These are phyloP conservation scores for Caenorhabditis sinica DNA, from an alignment of 2,888 invertebrate genomes.

Conservation along the genomic window DNA sequence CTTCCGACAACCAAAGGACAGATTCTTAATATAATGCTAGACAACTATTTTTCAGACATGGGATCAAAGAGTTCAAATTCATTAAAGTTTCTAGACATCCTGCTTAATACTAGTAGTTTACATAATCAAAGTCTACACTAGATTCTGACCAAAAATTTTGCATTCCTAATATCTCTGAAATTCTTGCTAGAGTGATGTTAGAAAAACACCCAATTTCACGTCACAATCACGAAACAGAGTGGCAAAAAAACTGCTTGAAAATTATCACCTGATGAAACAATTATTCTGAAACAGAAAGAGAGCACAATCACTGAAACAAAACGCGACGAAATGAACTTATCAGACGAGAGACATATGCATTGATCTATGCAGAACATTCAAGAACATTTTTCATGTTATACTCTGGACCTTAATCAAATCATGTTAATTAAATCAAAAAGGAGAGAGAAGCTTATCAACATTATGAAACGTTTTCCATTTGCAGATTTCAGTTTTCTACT, in stretches of 20 bases:
- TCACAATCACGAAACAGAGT: slow-evolving; percentile 1
- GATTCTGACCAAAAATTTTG: not conserved
- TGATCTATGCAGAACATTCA: slow-evolving; percentile 24
- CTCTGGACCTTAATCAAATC: slow-evolving; percentile 3
- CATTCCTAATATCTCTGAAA: not conserved
- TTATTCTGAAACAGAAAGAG: not conserved
- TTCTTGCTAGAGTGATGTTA: not conserved
- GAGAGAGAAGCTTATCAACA: not conserved
- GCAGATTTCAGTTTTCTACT: no score
- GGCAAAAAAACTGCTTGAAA: not conserved
- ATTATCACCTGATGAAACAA: slow-evolving; percentile 37
- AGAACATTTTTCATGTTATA: not conserved
- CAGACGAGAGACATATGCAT: slow-evolving; percentile 7
- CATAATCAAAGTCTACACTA: not conserved
- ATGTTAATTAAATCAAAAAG: not conserved
- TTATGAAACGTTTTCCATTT: not conserved
- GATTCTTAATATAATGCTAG: no score
- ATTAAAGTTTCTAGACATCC: no score
- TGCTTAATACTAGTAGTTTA: not conserved
- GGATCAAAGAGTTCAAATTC: no score
- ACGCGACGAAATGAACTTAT: slow-evolving; percentile 18
- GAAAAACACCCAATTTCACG: slow-evolving; percentile 1
- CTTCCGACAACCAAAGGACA: no score
- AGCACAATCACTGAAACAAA: slow-evolving; percentile 16
- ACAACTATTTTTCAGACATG: no score